A percentile compares a stretch with the other conserved stretches of the same genome.
Evolutionary conservation across 2,113 vertebrate species (phyloP).

Genomic region (Cyanoramphus novaezelandiae): DNA sequence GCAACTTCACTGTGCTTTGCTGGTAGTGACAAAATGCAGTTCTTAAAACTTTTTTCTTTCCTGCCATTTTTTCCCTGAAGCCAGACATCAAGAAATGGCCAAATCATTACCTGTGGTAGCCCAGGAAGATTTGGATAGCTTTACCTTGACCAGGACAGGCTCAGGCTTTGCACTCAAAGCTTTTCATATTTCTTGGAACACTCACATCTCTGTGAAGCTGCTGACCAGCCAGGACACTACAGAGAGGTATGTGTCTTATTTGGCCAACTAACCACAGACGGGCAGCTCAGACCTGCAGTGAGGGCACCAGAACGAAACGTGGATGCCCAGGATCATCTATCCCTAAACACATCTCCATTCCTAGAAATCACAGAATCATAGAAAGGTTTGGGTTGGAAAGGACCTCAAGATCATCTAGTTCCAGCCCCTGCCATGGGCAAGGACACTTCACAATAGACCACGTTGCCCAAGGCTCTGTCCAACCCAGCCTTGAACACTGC

Average conservation of each 20-base stretch:
- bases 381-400: background rate
- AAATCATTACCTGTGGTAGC: slow-evolving; percentile 25
- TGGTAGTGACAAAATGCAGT: background rate
- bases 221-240: slow-evolving; percentile 14
- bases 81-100: slow-evolving; percentile 37
- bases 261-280: background rate
- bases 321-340: background rate
- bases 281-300: background rate
- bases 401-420: background rate
- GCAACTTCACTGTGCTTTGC: background rate
- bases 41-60: background rate
- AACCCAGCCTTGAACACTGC: background rate
- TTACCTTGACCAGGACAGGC: slow-evolving; percentile 4
- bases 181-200: slow-evolving; percentile 28
- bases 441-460: background rate
- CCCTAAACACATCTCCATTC: background rate
- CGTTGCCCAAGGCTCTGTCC: background rate
- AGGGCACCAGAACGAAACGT: fast-evolving
- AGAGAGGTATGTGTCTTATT: background rate
- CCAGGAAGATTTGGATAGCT: slow-evolving; percentile 49
- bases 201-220: slow-evolving; percentile 46
- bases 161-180: slow-evolving; percentile 59
- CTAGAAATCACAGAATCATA: background rate
- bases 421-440: background rate
- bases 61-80: background rate